Base-by-base conservation (phyloP, 2,888 invertebrate genomes). In the Dasypolia templi region DNA sequence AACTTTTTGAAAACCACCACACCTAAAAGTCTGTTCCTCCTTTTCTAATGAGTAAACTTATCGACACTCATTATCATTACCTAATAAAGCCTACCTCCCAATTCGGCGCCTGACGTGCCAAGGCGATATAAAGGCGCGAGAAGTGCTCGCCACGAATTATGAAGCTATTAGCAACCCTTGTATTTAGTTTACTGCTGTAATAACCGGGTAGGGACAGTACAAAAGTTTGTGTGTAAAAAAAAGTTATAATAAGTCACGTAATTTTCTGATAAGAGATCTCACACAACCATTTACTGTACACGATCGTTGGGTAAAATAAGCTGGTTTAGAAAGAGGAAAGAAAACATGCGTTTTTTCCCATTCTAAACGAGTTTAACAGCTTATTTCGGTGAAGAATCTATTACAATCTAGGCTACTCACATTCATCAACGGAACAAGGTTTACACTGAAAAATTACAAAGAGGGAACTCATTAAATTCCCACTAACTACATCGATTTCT, bases 91-190 rank as follows among this genome's bases (percentile, higher is more conserved):
- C 39, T 2, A 11, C 32, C 49, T 35, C 64, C 58, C 26, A 75
- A 72, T 72, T 51, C 65, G 67, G 72, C 63, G 61, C 35, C 78
- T 85, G 72, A 61, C 85, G 85, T 85, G 85, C 74, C 78, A 72
- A 62, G 39, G 22, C 39, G 56, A 35, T 70, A 85, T 85, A 80
- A 83, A 77, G 32, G 73, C 59, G 67, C 59, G 22, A 81, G 70
- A 81, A 81, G 68, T 72, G 61, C 75, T 55, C 51, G 32, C 75
- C 44, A 70, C 81, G 82, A 86, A 81, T 86, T 86, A 86, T 85
- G 85, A 71, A 75, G 63, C 86, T 75, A 86, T 86, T 86, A 86
- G 44, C 79, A 67, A 64, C 75, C 79, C 64, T 79, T 79, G 69
- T 75, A 75, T 79, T 86, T 80, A 79, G 62, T 86, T 85, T 76